Evolutionary conservation across 2,113 vertebrate genomes (phyloP).

Genomic region (Charina bottae): DNA sequence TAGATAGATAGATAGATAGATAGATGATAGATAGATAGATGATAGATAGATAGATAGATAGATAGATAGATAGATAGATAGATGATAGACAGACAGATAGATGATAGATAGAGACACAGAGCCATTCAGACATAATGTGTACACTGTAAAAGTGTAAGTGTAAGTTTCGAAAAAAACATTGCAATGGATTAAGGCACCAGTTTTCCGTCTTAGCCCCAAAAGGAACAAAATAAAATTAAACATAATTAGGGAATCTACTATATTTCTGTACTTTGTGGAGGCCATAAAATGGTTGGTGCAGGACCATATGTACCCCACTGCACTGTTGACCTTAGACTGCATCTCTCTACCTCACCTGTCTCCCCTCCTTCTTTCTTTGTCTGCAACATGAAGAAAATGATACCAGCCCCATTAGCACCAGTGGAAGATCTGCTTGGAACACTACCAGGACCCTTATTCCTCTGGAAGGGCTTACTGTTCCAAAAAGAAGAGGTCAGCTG

Average conservation of each 20-base stretch:
- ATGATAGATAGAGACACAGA: background rate
- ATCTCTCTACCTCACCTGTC: background rate
- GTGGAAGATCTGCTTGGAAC: background rate
- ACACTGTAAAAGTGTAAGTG: background rate
- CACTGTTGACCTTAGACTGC: background rate
- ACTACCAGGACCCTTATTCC: background rate
- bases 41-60: background rate
- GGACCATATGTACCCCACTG: background rate
- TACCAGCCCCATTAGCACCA: background rate
- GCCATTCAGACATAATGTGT: background rate
- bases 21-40: background rate
- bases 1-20: too few species aligned
- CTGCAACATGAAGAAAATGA: background rate
- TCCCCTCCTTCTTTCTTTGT: background rate
- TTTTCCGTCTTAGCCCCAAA: background rate
- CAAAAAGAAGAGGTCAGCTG: background rate
- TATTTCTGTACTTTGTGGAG: slow-evolving; percentile 6
- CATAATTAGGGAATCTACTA: background rate
- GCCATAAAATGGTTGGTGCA: background rate
- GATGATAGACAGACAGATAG: background rate
- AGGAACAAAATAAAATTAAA: background rate
- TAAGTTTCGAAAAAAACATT: slow-evolving; percentile 3
- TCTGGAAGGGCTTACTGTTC: background rate
- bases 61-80: background rate
- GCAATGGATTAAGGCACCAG: background rate